Evolutionary conservation across 1,140 invertebrate genomes (phyloP), one percentile per base, ranked within the genome.

Genomic region (Copidosoma floridanum): DNA sequence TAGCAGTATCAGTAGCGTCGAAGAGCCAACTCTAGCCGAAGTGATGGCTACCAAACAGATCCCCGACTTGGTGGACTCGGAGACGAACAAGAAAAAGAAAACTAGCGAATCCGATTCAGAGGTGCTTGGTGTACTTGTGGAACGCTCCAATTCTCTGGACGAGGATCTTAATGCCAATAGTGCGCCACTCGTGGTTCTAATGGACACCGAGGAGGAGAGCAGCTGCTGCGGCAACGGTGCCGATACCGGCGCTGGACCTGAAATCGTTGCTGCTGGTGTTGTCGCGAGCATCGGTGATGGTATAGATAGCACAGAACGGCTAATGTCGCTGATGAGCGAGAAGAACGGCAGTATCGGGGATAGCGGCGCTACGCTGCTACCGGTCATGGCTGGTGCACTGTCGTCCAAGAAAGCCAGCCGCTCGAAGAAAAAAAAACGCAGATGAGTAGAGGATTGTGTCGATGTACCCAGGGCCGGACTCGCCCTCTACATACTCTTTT

Each of bases 361-460:
- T 35, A 11, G 51, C 20, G 62, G 29, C 57, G 64, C n/a, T 8
- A 52, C 16, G 7, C 7, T 5, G 6, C 5, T 16, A 4, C 1
- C 8, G 54, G 12, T 27, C 41, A 8, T 11, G 32, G 8, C 35
- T 37, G 20, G 71, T 66, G 50, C 67, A 16, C 41, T 50, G 16
- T 58, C 64, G 2, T 72, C 57, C 61, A 84, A 71, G 71, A 82
- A 76, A 75, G 74, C 64, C 70, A 79, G 41, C 68, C 74, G 71
- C 71, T 81, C 72, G 50, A 82, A 73, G 59, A 81, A 77, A 65
- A 81, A 75, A 71, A 78, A 66, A 68, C 80, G 61, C 64, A 81
- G 72, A 82, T 82, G 76, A 81, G 72, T 79, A 72, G 75, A 80
- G 76, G 76, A 79, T 68, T 79, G 78, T 67, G 72, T 80, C 71